These are phyloP conservation scores for Ctena decussata DNA, from an alignment of 2,888 invertebrate species.

Conservation along the genomic window DNA sequence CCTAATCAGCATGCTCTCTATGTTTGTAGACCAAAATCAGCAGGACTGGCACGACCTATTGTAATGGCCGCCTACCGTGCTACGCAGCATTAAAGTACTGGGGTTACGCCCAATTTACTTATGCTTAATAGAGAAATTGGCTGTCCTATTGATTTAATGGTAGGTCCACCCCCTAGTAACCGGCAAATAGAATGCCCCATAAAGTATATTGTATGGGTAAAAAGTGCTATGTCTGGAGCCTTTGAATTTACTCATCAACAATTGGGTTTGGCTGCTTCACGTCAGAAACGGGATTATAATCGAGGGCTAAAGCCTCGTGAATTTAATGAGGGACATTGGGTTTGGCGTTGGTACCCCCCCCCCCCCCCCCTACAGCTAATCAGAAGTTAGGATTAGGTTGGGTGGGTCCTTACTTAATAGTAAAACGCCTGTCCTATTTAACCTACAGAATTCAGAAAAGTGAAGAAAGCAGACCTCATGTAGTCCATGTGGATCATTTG, in stretches of 20 bases:
- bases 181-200: conserved; percentile 20
- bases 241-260: conserved; percentile 71
- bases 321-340: conserved; percentile 16
- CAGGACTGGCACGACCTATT: conserved; percentile 48
- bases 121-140: conserved; percentile 40
- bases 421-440: conserved; percentile 16
- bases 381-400: conserved; percentile 40
- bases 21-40: conserved; percentile 44
- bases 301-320: conserved; percentile 18
- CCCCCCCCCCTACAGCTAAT: conserved; percentile 32
- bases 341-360: conserved; percentile 55
- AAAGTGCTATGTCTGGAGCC: conserved; percentile 93
- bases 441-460: conserved; percentile 22
- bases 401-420: conserved; percentile 47
- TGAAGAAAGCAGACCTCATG: neutral
- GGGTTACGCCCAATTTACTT: conserved; percentile 33
- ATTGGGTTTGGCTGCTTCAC: conserved; percentile 18
- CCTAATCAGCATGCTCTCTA: conserved; percentile 32
- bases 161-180: conserved; percentile 12
- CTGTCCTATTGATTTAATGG: conserved; percentile 46
- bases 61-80: conserved; percentile 51
- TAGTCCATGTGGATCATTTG: conserved; percentile 56
- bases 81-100: conserved; percentile 42
- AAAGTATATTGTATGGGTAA: conserved; percentile 47
- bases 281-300: conserved; percentile 40